Conservation (phyloP, 2,113 vertebrate species). For the Raja brachyura region DNA sequence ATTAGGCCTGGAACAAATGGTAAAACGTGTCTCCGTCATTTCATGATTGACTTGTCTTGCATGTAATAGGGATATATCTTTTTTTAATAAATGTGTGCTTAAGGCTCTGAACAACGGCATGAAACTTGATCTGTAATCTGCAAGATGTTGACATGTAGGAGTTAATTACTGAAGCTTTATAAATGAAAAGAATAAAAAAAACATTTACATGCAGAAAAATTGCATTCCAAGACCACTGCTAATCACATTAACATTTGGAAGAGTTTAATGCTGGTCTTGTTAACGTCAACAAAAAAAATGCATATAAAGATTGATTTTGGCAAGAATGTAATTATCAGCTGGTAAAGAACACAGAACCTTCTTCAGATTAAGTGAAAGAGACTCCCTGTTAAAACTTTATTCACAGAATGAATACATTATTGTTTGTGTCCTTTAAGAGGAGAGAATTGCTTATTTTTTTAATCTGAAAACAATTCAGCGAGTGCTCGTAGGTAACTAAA, state of each 20-base stretch:
- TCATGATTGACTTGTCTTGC: conserved; percentile 9
- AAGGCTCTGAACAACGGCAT: not conserved
- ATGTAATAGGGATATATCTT: not conserved
- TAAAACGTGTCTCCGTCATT: not conserved
- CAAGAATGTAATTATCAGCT: conserved; percentile 33
- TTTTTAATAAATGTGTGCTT: not conserved
- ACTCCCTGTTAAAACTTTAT: conserved; percentile 11
- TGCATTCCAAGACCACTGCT: conserved; percentile 5
- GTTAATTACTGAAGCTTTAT: conserved; percentile 25
- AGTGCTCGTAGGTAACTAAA: not conserved
- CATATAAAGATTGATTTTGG: conserved; percentile 29
- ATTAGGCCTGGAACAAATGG: not conserved
- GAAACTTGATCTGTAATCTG: not conserved
- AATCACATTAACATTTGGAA: conserved; percentile 32
- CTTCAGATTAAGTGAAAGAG: conserved; percentile 20
- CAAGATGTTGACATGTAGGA: conserved; percentile 12
- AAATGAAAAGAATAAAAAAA: conserved; percentile 12
- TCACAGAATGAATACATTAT: not conserved
- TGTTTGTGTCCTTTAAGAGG: conserved; percentile 3
- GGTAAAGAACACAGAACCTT: conserved; percentile 25
- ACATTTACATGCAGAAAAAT: not conserved
- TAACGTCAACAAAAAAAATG: not conserved
- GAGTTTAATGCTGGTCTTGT: conserved; percentile 28
- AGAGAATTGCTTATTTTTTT: conserved; percentile 6
- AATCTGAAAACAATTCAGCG: conserved; percentile 5